These are phyloP conservation scores for Phylloscopus trochiloides DNA, from an alignment of 2,113 vertebrate genomes.

Conservation along the genomic window DNA sequence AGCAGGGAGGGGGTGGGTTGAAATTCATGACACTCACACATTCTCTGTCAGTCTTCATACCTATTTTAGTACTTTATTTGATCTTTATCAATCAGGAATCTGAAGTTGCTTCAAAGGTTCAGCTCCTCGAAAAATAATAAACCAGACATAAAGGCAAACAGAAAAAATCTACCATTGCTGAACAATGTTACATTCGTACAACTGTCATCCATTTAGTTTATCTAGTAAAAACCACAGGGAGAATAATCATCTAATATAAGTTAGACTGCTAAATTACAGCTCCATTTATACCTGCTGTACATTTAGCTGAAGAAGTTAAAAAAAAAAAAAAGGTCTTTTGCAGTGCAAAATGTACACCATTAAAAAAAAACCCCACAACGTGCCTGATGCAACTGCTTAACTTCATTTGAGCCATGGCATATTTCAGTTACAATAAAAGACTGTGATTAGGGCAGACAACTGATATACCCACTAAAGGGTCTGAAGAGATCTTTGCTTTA, in stretches of 20 bases:
- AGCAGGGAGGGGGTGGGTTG: not conserved
- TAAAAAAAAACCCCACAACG: not conserved
- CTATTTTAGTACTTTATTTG: conserved; percentile 16
- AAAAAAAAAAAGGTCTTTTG: not conserved
- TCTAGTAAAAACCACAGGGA: not conserved
- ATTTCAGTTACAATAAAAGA: not conserved
- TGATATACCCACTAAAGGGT: not conserved
- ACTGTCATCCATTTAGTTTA: not conserved
- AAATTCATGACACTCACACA: not conserved
- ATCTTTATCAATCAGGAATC: not conserved
- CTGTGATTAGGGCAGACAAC: not conserved
- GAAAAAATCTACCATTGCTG: not conserved
- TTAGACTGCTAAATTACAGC: not conserved
- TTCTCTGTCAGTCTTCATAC: not conserved
- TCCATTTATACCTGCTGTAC: not conserved
- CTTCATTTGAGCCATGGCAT: not conserved
- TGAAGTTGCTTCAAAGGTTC: not conserved
- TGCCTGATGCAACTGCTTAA: not conserved
- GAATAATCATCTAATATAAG: not conserved
- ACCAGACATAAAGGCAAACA: not conserved
- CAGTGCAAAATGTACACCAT: not conserved
- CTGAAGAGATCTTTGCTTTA: not conserved
- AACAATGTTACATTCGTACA: not conserved
- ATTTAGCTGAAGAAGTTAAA: not conserved
- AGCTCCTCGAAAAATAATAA: not conserved